Evolutionary conservation across 2,888 invertebrate genomes (phyloP), one percentile per base, ranked within the genome.

Genomic region (Lypha dubia): DNA sequence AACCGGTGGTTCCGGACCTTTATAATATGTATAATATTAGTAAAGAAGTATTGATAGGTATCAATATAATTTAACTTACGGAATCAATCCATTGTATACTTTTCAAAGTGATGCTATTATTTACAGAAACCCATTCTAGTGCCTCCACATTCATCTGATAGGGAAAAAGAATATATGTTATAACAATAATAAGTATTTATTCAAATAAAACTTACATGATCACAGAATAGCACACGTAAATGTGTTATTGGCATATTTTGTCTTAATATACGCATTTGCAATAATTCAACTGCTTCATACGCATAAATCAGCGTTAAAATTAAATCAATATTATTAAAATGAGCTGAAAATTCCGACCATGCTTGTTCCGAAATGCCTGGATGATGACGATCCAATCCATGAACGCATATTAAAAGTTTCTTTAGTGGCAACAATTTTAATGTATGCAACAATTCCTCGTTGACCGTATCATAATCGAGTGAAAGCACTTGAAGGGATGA

Each of bases 181-280:
- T n/a, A 35, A 32, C 13, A 38, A 63, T 17, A 32, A 68, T 17
- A n/a, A n/a, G n/a, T n/a, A 11, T n/a, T 13, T 41, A 17, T 35
- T 22, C 4, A 56, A 32, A 32, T 6, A 24, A 13, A 53, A 90
- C 92, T 92, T 91, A 94, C 94, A 90, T 93, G 92, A 91, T 95
- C 95, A 91, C 96, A 96, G 92, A 96, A 96, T 87, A 96, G 94
- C 75, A 95, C 95, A 89, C 95, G 94, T 68, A 96, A 93, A 90
- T 95, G 95, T 24, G 95, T 94, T 24, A 96, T 92, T 20, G 96
- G 96, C 95, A 96, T 95, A 77, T 94, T 93, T 58, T 94, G 94
- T 86, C 94, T 94, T 68, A 96, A 91, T 87, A 96, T 95, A 84
- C 94, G 93, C 60, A 93, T 91, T 81, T 95, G 93, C 86, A 96